A percentile compares a stretch with the other conserved stretches of the same genome.
These are phyloP conservation scores for Macrophya alboannulata DNA, from an alignment of 2,888 invertebrate genomes.

Conservation along the genomic window DNA sequence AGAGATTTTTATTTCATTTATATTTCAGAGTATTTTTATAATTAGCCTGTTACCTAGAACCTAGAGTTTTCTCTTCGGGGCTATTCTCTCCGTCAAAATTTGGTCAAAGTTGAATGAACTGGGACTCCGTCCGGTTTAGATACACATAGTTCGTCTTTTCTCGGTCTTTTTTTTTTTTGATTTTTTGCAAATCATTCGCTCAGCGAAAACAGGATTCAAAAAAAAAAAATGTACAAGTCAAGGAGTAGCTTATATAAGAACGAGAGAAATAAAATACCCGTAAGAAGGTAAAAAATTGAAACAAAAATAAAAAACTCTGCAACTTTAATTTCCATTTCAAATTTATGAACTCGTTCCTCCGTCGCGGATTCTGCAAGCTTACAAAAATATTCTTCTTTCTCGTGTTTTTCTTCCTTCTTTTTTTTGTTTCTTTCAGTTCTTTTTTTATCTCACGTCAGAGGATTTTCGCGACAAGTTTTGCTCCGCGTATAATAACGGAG, in stretches of 20 bases:
- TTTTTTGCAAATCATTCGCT: background rate
- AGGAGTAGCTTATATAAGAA: background rate
- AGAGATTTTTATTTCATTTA: background rate
- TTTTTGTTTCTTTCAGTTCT: background rate
- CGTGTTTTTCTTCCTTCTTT: background rate
- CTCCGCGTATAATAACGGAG: no score
- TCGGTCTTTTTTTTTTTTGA: background rate
- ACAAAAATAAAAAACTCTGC: background rate
- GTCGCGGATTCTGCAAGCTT: background rate
- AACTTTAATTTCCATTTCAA: constrained; percentile 21
- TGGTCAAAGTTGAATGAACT: background rate
- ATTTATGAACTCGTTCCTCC: constrained; percentile 13
- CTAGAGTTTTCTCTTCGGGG: background rate
- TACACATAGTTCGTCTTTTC: background rate
- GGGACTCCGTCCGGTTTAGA: background rate
- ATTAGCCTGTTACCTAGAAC: background rate
- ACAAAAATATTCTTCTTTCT: constrained; percentile 2
- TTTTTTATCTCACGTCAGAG: background rate
- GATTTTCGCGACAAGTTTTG: background rate
- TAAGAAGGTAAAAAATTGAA: background rate
- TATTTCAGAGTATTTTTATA: background rate
- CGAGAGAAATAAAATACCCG: background rate
- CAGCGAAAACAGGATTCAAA: background rate
- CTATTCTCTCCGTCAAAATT: background rate
- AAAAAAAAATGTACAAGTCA: background rate